Evolutionary conservation across 1,140 invertebrate genomes (phyloP).

Genomic region (Agrilus planipennis): DNA sequence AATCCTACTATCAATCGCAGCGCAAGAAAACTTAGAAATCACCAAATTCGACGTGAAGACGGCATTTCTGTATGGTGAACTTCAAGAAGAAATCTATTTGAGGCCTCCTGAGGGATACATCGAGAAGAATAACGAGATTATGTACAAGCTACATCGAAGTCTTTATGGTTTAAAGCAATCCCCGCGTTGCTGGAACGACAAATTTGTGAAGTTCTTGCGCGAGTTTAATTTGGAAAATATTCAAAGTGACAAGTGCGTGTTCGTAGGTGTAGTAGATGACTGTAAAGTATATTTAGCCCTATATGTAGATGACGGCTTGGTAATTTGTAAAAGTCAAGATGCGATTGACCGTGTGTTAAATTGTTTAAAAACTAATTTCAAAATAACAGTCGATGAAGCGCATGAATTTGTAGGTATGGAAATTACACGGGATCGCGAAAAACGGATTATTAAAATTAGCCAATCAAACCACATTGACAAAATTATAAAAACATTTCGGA

Average conservation of each 20-base stretch:
- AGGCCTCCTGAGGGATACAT: conserved; percentile 7
- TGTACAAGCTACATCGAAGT: conserved; percentile 6
- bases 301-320: conserved; percentile 4
- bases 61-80: conserved; percentile 31
- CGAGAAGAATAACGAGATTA: conserved; percentile 4
- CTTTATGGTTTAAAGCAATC: conserved; percentile 12
- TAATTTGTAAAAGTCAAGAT: conserved; percentile 1
- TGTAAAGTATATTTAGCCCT: neutral
- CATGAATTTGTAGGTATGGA: conserved; percentile 13
- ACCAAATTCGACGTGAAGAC: conserved; percentile 30
- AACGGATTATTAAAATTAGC: conserved; percentile 5
- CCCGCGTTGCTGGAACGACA: conserved; percentile 17
- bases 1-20: conserved; percentile 22
- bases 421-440: too few relatives aligned
- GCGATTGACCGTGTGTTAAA: neutral
- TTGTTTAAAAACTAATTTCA: conserved; percentile 8
- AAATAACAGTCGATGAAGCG: conserved; percentile 7
- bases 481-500: conserved; percentile 7
- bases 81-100: conserved; percentile 22
- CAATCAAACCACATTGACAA: conserved; percentile 7
- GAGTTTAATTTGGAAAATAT: conserved; percentile 2
- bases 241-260: conserved; percentile 10
- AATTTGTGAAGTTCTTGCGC: conserved; percentile 11
- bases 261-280: conserved; percentile 8
- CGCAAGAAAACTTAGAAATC: conserved; percentile 17